Conservation (phyloP, 1,140 invertebrate species). For the Drosophila auraria region DNA sequence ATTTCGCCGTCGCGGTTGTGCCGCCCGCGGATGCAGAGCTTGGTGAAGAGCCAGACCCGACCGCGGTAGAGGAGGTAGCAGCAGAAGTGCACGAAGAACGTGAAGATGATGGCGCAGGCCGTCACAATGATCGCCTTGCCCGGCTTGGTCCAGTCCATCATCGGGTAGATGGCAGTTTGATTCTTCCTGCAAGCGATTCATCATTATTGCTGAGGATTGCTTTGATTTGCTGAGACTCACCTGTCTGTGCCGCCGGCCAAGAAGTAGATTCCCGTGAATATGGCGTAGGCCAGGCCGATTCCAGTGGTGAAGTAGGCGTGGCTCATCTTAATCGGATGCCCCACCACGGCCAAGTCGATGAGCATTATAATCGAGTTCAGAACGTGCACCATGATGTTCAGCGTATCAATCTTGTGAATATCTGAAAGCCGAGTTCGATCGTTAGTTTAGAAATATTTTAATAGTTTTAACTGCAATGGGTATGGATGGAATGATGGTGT, state of each 20-base stretch:
- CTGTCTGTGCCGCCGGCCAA: conserved; percentile 88
- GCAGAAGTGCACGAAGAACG: conserved; percentile 85
- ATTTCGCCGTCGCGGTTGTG: conserved; percentile 81
- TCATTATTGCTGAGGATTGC: not conserved
- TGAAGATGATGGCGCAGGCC: conserved; percentile 86
- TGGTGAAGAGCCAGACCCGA: conserved; percentile 83
- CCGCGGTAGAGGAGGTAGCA: conserved; percentile 84
- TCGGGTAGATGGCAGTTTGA: conserved; percentile 87
- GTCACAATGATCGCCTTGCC: conserved; percentile 86
- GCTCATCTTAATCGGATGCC: conserved; percentile 87
- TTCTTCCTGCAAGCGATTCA: conserved; percentile 83
- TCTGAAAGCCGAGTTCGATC: conserved; percentile 37
- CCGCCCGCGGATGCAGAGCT: conserved; percentile 78
- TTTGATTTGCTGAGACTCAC: conserved; percentile 42
- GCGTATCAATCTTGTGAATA: conserved; percentile 85
- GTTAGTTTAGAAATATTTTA: not conserved
- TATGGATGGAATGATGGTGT: too few species aligned
- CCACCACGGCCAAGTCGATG: conserved; percentile 88
- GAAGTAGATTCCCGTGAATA: conserved; percentile 89
- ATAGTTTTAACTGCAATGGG: not conserved
- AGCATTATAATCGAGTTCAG: conserved; percentile 89
- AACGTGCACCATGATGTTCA: conserved; percentile 89
- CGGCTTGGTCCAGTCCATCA: conserved; percentile 88
- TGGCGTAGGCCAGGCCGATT: conserved; percentile 87
- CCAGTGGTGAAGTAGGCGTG: conserved; percentile 88